These are phyloP conservation scores for Ditylenchus weischeri DNA, from an alignment of 2,888 invertebrate genomes.

Conservation along the genomic window DNA sequence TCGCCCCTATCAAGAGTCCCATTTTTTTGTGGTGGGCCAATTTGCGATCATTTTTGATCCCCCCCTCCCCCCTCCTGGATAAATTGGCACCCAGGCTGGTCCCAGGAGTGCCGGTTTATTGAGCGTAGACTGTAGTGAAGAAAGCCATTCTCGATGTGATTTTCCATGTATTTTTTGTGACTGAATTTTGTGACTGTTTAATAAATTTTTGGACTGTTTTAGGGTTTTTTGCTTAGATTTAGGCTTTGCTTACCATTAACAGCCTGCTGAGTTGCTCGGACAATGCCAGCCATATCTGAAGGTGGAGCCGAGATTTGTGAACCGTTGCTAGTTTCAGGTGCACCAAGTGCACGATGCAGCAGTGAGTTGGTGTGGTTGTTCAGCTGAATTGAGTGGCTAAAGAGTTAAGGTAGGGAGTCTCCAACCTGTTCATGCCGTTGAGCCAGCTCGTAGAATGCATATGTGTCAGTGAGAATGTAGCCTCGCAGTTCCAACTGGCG, in stretches of 20 bases:
- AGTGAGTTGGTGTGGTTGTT: constrained; percentile 17
- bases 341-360: constrained; percentile 5
- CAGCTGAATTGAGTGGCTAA: constrained; percentile 18
- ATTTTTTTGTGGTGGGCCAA: constrained; percentile 65
- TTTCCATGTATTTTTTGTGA: too few species aligned
- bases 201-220: too few species aligned
- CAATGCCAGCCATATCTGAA: background rate
- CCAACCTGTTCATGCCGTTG: constrained; percentile 56
- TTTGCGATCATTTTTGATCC: constrained; percentile 68
- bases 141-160: too few species aligned
- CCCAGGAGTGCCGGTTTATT: too few species aligned
- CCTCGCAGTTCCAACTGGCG: constrained; percentile 74
- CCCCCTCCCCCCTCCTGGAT: too few species aligned
- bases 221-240: too few species aligned
- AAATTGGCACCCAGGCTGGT: too few species aligned
- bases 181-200: too few species aligned
- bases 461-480: constrained; percentile 74
- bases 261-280: constrained; percentile 10
- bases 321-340: constrained; percentile 11
- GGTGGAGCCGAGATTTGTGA: background rate
- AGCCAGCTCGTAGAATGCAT: constrained; percentile 70
- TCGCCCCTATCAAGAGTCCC: constrained; percentile 36
- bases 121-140: too few species aligned
- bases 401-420: constrained; percentile 15
- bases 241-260: constrained; percentile 22